Percentiles rank a stretch among this genome's conserved stretches.
phyloP scores from a whole-genome alignment of 1,140 invertebrate species.

The Diachasmimorpha longicaudata region DNA sequence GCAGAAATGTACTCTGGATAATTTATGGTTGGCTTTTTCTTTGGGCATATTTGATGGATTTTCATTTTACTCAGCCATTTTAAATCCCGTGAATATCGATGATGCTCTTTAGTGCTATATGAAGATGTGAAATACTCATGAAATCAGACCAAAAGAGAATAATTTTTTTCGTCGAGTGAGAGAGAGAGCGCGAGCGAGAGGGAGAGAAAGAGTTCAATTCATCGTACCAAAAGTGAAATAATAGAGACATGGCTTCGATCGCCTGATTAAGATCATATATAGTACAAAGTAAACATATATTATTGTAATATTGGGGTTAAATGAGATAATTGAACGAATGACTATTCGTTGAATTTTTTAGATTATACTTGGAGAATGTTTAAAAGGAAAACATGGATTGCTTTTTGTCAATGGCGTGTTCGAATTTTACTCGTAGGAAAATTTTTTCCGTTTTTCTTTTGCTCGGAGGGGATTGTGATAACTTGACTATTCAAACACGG shows the following conservation, averaged over 20 bases:
- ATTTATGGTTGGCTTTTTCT: not conserved
- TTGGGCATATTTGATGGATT: not conserved
- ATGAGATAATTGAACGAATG: slow-evolving; percentile 31
- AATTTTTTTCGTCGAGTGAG: not conserved
- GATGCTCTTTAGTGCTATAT: not conserved
- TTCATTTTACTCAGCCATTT: not conserved
- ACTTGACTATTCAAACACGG: not conserved
- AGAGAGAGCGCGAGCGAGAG: not conserved
- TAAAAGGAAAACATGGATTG: slow-evolving; percentile 19
- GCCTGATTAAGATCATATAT: slow-evolving; percentile 62
- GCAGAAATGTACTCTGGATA: not conserved
- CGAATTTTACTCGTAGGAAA: not conserved
- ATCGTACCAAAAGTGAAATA: slow-evolving; percentile 47
- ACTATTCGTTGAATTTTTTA: slow-evolving; percentile 13
- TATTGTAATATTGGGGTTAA: slow-evolving; percentile 57
- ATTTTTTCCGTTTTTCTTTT: not conserved
- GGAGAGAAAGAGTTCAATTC: slow-evolving; percentile 28
- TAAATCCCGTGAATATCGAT: not conserved
- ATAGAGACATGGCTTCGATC: slow-evolving; percentile 36
- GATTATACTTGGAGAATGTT: slow-evolving; percentile 20
- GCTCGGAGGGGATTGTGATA: not conserved
- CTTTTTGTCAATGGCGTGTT: not conserved
- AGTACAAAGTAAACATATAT: slow-evolving; percentile 65
- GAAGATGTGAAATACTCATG: not conserved
- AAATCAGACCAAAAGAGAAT: slow-evolving; percentile 12